Evolutionary conservation across 2,888 invertebrate species (phyloP).

Genomic region (Nephrotoma guestfalica): DNA sequence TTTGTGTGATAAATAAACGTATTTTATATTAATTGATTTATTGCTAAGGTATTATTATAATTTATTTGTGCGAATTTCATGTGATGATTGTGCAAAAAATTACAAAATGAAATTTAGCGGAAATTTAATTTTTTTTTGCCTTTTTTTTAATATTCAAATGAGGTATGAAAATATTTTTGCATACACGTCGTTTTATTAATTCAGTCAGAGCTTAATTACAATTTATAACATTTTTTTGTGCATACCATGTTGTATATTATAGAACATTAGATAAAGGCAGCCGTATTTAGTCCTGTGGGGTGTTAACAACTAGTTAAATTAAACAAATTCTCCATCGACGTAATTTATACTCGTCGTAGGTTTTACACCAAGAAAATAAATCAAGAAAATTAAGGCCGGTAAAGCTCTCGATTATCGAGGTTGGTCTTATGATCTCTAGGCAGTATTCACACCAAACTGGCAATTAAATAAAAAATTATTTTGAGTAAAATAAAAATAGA

Average conservation of each 20-base stretch:
- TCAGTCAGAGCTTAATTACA: background rate
- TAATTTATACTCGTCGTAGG: no score
- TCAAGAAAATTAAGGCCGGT: no score
- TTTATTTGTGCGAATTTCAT: background rate
- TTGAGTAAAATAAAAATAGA: no score
- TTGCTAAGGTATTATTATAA: background rate
- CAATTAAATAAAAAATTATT: no score
- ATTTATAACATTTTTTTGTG: background rate
- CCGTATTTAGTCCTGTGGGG: background rate
- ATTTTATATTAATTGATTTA: background rate
- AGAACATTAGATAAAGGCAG: background rate
- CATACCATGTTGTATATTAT: background rate
- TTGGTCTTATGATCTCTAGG: no score
- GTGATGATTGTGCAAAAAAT: background rate
- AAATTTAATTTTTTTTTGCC: background rate
- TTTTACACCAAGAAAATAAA: no score
- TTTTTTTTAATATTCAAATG: background rate
- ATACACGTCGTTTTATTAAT: background rate
- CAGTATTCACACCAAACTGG: no score
- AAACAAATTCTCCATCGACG: no score
- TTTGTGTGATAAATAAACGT: background rate
- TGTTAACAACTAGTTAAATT: no score
- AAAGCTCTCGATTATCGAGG: no score
- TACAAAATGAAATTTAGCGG: background rate
- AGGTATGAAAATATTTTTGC: background rate